Percentiles rank a stretch among this genome's conserved stretches.
Evolutionary conservation across 2,113 vertebrate genomes (phyloP).

Genomic region (Rhadina sibilatrix): DNA sequence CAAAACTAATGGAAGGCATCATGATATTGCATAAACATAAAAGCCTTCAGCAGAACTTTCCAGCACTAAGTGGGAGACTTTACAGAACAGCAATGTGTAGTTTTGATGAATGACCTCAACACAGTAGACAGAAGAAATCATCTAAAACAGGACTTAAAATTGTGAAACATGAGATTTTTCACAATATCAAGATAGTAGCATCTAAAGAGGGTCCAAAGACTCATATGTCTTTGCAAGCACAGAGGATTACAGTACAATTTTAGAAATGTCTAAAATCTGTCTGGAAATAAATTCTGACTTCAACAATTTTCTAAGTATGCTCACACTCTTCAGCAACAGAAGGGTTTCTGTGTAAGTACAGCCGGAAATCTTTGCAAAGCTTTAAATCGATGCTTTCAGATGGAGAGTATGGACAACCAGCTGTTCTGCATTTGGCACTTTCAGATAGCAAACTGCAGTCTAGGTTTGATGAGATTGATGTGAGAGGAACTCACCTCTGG

Average conservation of each 20-base stretch:
- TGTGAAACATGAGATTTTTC: not conserved
- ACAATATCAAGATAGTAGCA: not conserved
- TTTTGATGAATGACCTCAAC: not conserved
- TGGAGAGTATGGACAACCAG: not conserved
- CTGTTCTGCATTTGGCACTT: not conserved
- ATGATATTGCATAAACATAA: not conserved
- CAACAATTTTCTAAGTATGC: not conserved
- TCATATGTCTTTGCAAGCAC: not conserved
- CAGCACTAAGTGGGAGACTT: not conserved
- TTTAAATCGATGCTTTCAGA: not conserved
- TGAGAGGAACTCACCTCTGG: not conserved
- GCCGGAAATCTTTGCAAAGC: not conserved
- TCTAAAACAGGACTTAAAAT: not conserved
- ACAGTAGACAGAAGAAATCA: not conserved
- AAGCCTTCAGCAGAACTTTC: not conserved
- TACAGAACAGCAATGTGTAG: not conserved
- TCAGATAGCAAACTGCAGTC: not conserved
- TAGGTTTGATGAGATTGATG: not conserved
- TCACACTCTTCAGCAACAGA: not conserved
- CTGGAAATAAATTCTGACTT: not conserved
- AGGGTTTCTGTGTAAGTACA: not conserved
- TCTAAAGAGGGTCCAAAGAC: not conserved
- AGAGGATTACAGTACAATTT: not conserved
- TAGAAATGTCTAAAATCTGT: not conserved
- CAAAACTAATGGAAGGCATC: not conserved